These are phyloP conservation scores for Sebastes itinus DNA, from an alignment of 2,797 vertebrate genomes.

Conservation along the genomic window DNA sequence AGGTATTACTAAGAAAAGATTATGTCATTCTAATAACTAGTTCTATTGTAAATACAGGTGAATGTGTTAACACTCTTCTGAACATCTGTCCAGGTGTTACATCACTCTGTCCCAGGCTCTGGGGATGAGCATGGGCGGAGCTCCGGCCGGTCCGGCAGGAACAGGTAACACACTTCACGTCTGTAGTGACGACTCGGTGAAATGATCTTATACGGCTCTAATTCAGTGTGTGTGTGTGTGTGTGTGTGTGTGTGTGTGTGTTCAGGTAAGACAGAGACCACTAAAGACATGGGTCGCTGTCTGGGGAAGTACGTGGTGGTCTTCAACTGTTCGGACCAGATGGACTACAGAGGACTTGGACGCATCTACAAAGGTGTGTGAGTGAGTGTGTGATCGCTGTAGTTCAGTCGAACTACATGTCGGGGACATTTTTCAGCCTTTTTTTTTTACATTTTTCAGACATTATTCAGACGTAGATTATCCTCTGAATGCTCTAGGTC, in stretches of 20 bases:
- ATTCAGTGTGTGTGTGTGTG: too few relatives aligned
- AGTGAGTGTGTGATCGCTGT: not conserved
- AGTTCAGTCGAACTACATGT: too few relatives aligned
- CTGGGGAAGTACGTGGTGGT: slow-evolving; percentile 89
- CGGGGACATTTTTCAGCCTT: too few relatives aligned
- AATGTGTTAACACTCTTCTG: not conserved
- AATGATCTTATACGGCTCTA: too few relatives aligned
- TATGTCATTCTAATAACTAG: too few relatives aligned
- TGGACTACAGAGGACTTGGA: slow-evolving; percentile 89
- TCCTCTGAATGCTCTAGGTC: too few relatives aligned
- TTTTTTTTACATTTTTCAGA: too few relatives aligned
- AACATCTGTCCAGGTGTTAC: slow-evolving; percentile 80
- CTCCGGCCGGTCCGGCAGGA: slow-evolving; percentile 87
- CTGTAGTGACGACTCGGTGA: not conserved
- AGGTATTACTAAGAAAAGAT: too few relatives aligned
- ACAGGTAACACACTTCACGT: slow-evolving; percentile 32
- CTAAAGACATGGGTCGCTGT: slow-evolving; percentile 89
- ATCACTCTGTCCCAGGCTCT: slow-evolving; percentile 87
- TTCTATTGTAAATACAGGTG: too few relatives aligned
- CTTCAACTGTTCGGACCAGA: slow-evolving; percentile 90
- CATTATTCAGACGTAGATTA: too few relatives aligned
- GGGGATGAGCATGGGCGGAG: slow-evolving; percentile 88
- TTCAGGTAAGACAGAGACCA: slow-evolving; percentile 87
- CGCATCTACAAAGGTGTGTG: slow-evolving; percentile 87
- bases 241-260: not conserved